Evolutionary conservation across 2,797 vertebrate species (phyloP), one percentile per base, ranked within the genome.

Genomic region (Saxicola maurus): DNA sequence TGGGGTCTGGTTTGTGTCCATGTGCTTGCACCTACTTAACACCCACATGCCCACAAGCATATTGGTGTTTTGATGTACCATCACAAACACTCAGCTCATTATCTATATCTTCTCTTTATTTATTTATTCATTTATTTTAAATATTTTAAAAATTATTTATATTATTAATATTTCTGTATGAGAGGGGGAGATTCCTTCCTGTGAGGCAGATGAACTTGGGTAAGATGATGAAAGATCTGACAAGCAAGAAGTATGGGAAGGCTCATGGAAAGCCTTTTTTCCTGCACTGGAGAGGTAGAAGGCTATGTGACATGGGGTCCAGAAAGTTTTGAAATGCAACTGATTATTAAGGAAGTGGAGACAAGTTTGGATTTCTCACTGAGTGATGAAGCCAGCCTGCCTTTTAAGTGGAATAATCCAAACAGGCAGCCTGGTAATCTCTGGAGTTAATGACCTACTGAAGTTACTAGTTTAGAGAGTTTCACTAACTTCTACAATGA

Each of bases 11-110:
- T 65, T 56, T 74, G 37, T 42, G 16, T 25, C 25, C 7, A 10
- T 1, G 2, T 4, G 1, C 4, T 51, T 56, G 17, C 30, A 55
- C 0, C 0, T 12, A 15, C 13, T 31, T 20, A 69, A n/a, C 8
- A 24, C 14, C 42, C 5, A 38, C 5, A 6, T 6, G 11, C 45
- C 45, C 5, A n/a, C 18, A 33, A 1, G 0, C 5, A 24, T 21
- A 23, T 6, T 13, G 6, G 33, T 8, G 9, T 21, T 74, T 30
- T n/a, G 23, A 20, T 28, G 19, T 24, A 65, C n/a, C 8, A 68
- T 69, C 27, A 60, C 15, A 27, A 11, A 11, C 16, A 42, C 67
- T 37, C 37, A 66, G 24, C 2, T 14, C 21, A 61, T 21, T 28
- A 42, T 43, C 59, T 59, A 56, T 37, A 45, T 43, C 7, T 10